Percentiles rank a stretch among this genome's conserved stretches.
Evolutionary conservation across 2,797 vertebrate species (phyloP).

Genomic region (Remorina albescens): DNA sequence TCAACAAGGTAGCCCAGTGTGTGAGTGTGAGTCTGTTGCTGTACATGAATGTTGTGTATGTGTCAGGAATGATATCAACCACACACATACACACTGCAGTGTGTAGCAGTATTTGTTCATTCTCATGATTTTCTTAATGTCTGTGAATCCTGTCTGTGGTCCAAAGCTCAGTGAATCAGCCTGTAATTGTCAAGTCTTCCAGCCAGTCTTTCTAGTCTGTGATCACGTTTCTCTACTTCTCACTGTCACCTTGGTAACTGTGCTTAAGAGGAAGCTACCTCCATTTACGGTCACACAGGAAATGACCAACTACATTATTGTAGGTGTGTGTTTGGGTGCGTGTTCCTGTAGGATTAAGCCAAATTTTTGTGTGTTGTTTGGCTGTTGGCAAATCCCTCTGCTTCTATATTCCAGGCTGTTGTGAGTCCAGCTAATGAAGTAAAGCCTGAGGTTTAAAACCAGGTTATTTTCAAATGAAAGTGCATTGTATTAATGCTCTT

Average conservation of each 20-base stretch:
- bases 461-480: constrained; percentile 23
- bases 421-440: constrained; percentile 38
- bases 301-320: constrained; percentile 54
- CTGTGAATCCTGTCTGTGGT: constrained; percentile 49
- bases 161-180: constrained; percentile 58
- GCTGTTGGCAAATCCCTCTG: constrained; percentile 24
- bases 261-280: constrained; percentile 65
- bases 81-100: neutral
- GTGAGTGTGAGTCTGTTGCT: neutral
- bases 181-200: constrained; percentile 60
- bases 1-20: constrained; percentile 89
- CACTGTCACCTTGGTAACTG: constrained; percentile 80
- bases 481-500: constrained; percentile 21
- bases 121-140: constrained; percentile 42
- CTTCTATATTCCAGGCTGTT: constrained; percentile 13
- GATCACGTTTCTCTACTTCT: constrained; percentile 61
- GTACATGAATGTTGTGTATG: neutral
- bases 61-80: neutral
- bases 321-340: constrained; percentile 14
- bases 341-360: constrained; percentile 47
- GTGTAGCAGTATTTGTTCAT: constrained; percentile 13
- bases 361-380: constrained; percentile 24
- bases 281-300: constrained; percentile 76
- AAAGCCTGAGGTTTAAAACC: constrained; percentile 21
- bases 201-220: constrained; percentile 49